These are phyloP conservation scores for Myotis davidii DNA, from an alignment of 2,113 vertebrate genomes.

Conservation along the genomic window DNA sequence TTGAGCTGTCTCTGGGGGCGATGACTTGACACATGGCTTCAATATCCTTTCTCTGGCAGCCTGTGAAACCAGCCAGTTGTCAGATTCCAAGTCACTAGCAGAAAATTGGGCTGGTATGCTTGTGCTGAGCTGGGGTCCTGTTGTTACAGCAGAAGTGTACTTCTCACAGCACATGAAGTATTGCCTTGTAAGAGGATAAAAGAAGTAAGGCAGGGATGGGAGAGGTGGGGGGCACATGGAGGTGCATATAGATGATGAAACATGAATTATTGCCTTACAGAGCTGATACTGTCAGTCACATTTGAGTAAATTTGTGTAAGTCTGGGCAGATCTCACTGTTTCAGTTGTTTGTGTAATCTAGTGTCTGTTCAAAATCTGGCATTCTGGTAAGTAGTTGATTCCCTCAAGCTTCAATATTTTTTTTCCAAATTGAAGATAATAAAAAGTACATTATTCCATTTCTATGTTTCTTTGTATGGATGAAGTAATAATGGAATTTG, in stretches of 20 bases:
- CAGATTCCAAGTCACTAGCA: not conserved
- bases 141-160: conserved; percentile 22
- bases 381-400: not conserved
- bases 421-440: not conserved
- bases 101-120: conserved; percentile 48
- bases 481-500: not conserved
- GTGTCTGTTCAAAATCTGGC: not conserved
- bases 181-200: not conserved
- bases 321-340: not conserved
- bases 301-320: not conserved
- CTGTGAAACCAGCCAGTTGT: conserved; percentile 46
- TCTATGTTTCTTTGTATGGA: not conserved
- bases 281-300: no score
- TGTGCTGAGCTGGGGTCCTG: not conserved
- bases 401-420: not conserved
- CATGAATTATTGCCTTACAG: no score
- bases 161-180: not conserved
- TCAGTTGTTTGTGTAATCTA: not conserved
- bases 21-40: conserved; percentile 63
- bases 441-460: not conserved
- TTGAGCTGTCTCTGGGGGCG: conserved; percentile 50
- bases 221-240: not conserved
- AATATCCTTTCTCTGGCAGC: conserved; percentile 30
- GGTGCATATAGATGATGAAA: not conserved
- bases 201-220: not conserved